Base-by-base conservation (phyloP, 2,888 invertebrate species). In the Catocala sponsa region DNA sequence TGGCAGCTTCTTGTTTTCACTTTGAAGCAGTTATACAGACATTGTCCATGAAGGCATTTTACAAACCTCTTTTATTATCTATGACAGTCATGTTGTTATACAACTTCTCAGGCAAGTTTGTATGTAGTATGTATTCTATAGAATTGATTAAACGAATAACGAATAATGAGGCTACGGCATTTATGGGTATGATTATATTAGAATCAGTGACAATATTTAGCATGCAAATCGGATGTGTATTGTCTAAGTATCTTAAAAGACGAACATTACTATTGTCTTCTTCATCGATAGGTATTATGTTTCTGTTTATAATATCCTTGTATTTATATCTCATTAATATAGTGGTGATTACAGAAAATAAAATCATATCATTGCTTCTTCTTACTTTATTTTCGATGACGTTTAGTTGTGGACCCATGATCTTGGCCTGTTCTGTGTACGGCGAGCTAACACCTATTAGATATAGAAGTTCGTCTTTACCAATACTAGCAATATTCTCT, bases 81-180 rank as follows among this genome's bases (percentile, higher is more conserved):
- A 51, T 83, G 49, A 70, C 83, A 4, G 79, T 82, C 0, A 79
- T 84, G 69, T 81, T 79, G 0, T 74, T 86, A 53, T 87, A 86
- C 54, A 79, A 85, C 53, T 86, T 88, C 58, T 85, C 88, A 2
- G 89, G 88, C 0, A 88, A 87, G 70, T 70, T 85, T 53, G 83
- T 85, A 5, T 85, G 82, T 54, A 83, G 81, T 41, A 76, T 76
- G 68, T 76, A 76, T 59, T 76, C 78, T 11, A 61, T 84, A 42
- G 78, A 81, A 47, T 74, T 84, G 13, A 78, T 81, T 35, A 77
- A 72, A 48, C 78, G 65, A 55, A 82, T 84, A 33, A 82, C 85
- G 0, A 62, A 66, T 0, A 74, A 72, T 42, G 81, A 82, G 59
- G 44, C 57, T 0, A 72, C 80, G 0, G 82, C 84, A 0, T 85